Base-by-base conservation (phyloP, 2,113 vertebrate species). In the Dolichotis patagonum region DNA sequence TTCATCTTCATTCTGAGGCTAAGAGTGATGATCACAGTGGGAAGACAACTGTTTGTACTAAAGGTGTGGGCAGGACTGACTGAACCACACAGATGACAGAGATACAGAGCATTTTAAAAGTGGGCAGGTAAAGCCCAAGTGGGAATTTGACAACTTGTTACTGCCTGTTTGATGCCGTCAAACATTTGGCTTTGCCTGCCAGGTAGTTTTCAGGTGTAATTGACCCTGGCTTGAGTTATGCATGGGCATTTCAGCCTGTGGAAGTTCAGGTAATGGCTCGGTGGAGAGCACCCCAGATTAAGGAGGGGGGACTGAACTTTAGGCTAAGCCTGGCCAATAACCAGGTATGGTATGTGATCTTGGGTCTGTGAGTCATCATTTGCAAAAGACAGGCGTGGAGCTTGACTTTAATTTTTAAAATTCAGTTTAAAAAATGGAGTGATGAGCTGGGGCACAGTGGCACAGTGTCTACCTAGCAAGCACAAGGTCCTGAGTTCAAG, bases 321-420 rank as follows among this genome's bases (percentile, higher is more conserved):
- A 2, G 85, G 60, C 54, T 41, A 7, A 41, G 41, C 19, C 63
- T 71, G 81, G 38, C 65, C 43, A 5, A 0, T 28, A 49, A 65
- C 41, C 35, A 75, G 17, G 14, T 90, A 0, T 80, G 17, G 14
- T 90, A 0, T 85, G 71, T 56, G 87, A 56, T 58, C 13, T 77
- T 54, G 56, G 56, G 63, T 84, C 24, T 41, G 7, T 60, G 78
- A 63, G 16, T 41, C 14, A 62, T 73, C 46, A 3, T 71, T 32
- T 92, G 28, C 43, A 56, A 52, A 86, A 87, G 49, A 17, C 86
- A 30, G 26, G 71, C n/a, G n/a, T 90, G 49, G 80, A 86, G 85
- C 58, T 65, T 77, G 88, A 78, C 81, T 88, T 95, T 78, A 43
- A 62, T 69, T 92, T 88, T 85, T 41, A 71, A 65, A 95, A 26